phyloP scores from a whole-genome alignment of 2,113 vertebrate species.

The Romanogobio albipinnatus region DNA sequence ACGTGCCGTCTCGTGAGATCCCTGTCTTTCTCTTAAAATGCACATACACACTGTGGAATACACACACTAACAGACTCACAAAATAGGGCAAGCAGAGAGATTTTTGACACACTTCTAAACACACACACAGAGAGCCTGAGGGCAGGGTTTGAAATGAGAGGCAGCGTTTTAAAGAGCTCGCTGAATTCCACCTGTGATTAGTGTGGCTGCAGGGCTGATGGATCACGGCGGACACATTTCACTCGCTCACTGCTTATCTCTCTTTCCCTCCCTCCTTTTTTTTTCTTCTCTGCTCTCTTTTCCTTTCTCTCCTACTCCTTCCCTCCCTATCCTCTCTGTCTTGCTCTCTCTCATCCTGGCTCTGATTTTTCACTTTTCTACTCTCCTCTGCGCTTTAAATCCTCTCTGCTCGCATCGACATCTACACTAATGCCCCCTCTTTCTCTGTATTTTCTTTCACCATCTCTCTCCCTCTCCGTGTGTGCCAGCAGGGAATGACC shows the following conservation, averaged over 20 bases:
- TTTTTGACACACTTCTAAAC: conserved; percentile 44
- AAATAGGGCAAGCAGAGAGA: conserved; percentile 44
- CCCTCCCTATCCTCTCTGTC: conserved; percentile 8
- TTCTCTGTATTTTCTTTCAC: conserved; percentile 27
- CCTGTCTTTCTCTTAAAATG: conserved; percentile 11
- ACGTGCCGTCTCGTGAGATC: conserved; percentile 3
- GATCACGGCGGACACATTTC: conserved; percentile 56
- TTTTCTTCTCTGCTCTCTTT: conserved; percentile 2
- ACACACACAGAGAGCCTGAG: conserved; percentile 52
- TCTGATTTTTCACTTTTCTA: conserved; percentile 27
- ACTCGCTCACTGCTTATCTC: conserved; percentile 34
- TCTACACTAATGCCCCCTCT: conserved; percentile 35
- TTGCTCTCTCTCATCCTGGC: conserved; percentile 23
- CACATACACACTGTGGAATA: conserved; percentile 18
- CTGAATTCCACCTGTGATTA: conserved; percentile 65
- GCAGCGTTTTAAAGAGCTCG: conserved; percentile 59
- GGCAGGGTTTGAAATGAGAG: conserved; percentile 64
- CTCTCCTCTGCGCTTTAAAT: conserved; percentile 13
- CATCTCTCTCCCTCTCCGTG: conserved; percentile 13
- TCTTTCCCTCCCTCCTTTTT: conserved; percentile 18
- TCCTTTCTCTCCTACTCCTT: neutral
- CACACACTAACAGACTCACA: conserved; percentile 42
- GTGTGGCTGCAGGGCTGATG: conserved; percentile 59
- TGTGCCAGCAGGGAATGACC: conserved; percentile 54
- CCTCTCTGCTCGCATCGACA: conserved; percentile 14